Evolutionary conservation across 2,888 invertebrate genomes (phyloP), one percentile per base, ranked within the genome.

Genomic region (Pandemis heparana): DNA sequence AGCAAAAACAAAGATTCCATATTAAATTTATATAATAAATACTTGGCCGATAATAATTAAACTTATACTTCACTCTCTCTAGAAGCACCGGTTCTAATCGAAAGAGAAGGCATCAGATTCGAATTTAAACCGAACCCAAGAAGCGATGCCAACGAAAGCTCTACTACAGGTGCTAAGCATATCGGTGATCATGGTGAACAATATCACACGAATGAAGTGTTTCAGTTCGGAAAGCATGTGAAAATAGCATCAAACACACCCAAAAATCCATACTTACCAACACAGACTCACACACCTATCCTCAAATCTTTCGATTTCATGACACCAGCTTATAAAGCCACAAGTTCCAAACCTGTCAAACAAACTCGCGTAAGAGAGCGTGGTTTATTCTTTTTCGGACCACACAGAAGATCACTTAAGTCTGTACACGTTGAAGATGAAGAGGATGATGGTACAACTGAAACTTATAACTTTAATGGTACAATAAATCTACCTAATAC

Each of bases 371-470:
- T n/a, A 1, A 62, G 60, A 5, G 60, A 60, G 39, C 60, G 38
- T 32, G 59, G 41, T 59, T 65, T 32, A n/a, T 41, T 23, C 56
- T 39, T 65, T 32, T 18, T 60, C 32, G 60, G 60, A 8, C 32
- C 32, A 43, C 75, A 75, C 0, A 79, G 59, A 32, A 76, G 85
- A 75, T 78, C 79, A 12, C 76, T 84, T 18, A 75, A 82, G 32
- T 81, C 83, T 51, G 12, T 77, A 46, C 70, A 74, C 14, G 48
- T 5, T 23, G 51, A 61, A 14, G 67, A 51, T 51, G 32, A 62
- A 46, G 6, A 12, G 1, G n/a, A 46, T 9, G 46, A 38, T 32
- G 59, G 32, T 6, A 38, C 7, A n/a, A 60, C 60, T 38, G 60
- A 60, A 38, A 10, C 9, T 14, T 14, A 60, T n/a, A 5, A n/a